phyloP scores from a whole-genome alignment of 2,113 vertebrate species.

The Chamaetylas fuelleborni region DNA sequence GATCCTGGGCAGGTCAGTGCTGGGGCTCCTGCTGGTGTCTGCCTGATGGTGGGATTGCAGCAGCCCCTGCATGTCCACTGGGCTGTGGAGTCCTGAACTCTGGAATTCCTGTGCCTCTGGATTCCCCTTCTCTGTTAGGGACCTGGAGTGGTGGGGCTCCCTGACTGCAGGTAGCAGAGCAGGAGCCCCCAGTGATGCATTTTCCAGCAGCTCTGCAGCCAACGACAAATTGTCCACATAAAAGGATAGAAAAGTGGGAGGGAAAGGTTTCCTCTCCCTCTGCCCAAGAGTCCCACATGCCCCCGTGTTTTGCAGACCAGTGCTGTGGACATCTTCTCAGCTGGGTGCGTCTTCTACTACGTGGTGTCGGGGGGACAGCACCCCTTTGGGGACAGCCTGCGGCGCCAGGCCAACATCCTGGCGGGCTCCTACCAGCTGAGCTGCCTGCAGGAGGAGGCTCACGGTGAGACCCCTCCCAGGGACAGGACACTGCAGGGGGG shows the following conservation, averaged over 20 bases:
- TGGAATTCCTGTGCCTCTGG: background rate
- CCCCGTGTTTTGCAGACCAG: slow-evolving; percentile 76
- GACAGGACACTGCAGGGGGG: fast-evolving
- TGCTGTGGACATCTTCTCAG: slow-evolving; percentile 94
- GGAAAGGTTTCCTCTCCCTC: fast-evolving
- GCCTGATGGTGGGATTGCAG: background rate
- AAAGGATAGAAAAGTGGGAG: background rate
- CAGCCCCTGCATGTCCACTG: fast-evolving
- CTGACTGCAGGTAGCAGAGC: background rate
- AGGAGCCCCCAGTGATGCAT: fast-evolving
- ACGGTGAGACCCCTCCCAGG: slow-evolving; percentile 73
- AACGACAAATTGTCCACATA: fast-evolving
- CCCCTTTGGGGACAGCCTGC: slow-evolving; percentile 87
- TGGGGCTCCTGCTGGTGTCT: background rate
- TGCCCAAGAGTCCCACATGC: background rate
- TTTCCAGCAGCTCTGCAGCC: background rate
- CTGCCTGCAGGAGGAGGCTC: slow-evolving; percentile 83
- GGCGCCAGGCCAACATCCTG: slow-evolving; percentile 93
- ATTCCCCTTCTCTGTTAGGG: background rate
- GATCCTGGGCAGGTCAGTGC: background rate
- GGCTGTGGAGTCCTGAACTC: background rate
- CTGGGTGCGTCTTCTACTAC: slow-evolving; percentile 92
- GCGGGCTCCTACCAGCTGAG: slow-evolving; percentile 79
- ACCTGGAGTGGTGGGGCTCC: fast-evolving
- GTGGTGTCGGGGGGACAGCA: slow-evolving; percentile 88